A percentile compares a stretch with the other conserved stretches of the same genome.
These are phyloP conservation scores for Hypomecis punctinalis DNA, from an alignment of 2,888 invertebrate genomes.

Conservation along the genomic window DNA sequence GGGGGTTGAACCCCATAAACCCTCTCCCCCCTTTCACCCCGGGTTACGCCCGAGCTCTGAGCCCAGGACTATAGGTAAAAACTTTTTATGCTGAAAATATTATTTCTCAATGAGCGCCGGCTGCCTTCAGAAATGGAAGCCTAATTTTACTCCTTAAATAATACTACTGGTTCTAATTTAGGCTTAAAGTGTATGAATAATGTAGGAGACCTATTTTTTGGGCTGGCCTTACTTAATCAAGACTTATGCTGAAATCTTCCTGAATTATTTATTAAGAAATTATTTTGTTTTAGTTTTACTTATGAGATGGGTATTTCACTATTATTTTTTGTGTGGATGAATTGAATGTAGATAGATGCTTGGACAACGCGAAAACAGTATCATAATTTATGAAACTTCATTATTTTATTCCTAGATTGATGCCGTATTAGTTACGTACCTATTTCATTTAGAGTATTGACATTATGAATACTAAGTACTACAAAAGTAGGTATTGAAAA, in stretches of 20 bases:
- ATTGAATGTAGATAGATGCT: constrained; percentile 11
- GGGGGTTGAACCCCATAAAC: no score
- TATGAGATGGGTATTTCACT: constrained; percentile 63
- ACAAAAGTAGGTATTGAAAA: no score
- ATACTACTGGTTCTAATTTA: constrained; percentile 14
- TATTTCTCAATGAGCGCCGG: constrained; percentile 14
- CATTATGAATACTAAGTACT: no score
- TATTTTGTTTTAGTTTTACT: constrained; percentile 80
- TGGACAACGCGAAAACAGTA: no score
- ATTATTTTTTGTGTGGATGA: constrained; percentile 38
- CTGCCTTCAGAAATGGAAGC: constrained; percentile 3
- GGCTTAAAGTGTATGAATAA: constrained; percentile 19
- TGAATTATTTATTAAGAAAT: constrained; percentile 43
- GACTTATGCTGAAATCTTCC: constrained; percentile 1
- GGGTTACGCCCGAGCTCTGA: background rate
- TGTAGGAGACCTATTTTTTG: constrained; percentile 15
- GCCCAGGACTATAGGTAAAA: background rate
- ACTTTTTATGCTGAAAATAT: constrained; percentile 22
- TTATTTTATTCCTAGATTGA: no score
- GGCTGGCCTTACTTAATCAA: constrained; percentile 3
- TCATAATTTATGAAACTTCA: no score
- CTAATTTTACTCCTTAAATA: constrained; percentile 20
- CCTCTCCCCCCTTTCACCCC: background rate
- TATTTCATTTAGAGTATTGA: no score
- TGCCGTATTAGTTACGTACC: no score